Evolutionary conservation across 2,113 vertebrate species (phyloP), one percentile per base, ranked within the genome.

Genomic region (Arothron firmamentum): DNA sequence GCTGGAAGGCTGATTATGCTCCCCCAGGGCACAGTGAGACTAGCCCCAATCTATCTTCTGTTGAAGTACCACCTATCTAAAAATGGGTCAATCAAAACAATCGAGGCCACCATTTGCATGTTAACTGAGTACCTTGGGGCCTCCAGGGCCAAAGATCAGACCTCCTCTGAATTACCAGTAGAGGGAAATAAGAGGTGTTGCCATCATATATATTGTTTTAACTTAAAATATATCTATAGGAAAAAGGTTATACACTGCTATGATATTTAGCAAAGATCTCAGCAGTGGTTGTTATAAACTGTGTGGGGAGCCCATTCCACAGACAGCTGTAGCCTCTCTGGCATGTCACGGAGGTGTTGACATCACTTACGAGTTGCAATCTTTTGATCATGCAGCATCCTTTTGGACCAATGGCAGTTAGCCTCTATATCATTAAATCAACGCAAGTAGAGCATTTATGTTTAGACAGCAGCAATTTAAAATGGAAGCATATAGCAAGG

Each of bases 321-420:
- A 79, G 71, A 73, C 54, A 11, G 55, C 78, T 59, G 85, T 86
- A 82, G 72, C 25, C 25, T 65, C 75, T 69, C 60, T 23, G 17
- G 66, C 75, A 70, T 74, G 71, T 70, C 46, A 60, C 48, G 54
- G 69, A 86, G 85, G 84, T 84, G 83, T 51, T 72, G 78, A 84
- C 85, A 84, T 77, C 85, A 85, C 86, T 88, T 86, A 87, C 79
- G 55, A 43, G 72, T 65, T 21, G 19, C 82, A 80, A 82, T 77
- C 78, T 65, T 63, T 67, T 83, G 80, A 79, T 84, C 81, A 84
- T 83, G 77, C 71, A 74, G 68, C 53, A 65, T 82, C 76, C 75
- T 70, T 81, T 75, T 41, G 67, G 77, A 86, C 34, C 8, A 85
- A 84, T 78, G 71, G 65, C 78, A 75, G 52, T 75, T 73, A 49